Conservation (phyloP, 64 coral and sea anemone genomes). For the Dendrophyllia cribrosa region DNA sequence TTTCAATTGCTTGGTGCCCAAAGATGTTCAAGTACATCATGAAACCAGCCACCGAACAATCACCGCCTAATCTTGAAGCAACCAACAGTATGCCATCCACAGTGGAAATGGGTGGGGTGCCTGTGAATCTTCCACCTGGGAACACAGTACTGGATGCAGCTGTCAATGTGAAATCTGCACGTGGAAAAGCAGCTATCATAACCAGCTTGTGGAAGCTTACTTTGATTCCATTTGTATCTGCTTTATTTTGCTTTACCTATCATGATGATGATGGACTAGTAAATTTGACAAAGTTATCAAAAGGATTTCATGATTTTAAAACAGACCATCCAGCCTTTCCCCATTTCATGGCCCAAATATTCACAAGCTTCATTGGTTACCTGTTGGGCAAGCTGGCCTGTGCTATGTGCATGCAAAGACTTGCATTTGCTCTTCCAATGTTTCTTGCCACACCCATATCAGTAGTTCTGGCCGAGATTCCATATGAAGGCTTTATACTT, state of each 20-base stretch:
- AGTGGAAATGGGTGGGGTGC: not conserved
- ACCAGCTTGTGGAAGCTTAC: slow-evolving; percentile 53
- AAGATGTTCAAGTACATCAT: slow-evolving; percentile 46
- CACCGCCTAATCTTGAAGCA: not conserved
- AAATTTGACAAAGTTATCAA: not conserved
- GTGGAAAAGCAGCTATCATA: slow-evolving; percentile 71
- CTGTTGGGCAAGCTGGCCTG: slow-evolving; percentile 72
- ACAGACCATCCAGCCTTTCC: not conserved
- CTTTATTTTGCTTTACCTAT: slow-evolving; percentile 15
- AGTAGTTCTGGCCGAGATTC: slow-evolving; percentile 14
- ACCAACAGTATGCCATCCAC: not conserved
- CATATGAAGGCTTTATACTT: not conserved
- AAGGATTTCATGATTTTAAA: slow-evolving; percentile 51
- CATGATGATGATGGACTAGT: not conserved
- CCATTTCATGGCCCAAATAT: slow-evolving; percentile 70
- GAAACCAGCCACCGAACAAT: not conserved
- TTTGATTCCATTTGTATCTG: slow-evolving; percentile 61
- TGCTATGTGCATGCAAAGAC: slow-evolving; percentile 64
- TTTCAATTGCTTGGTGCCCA: slow-evolving; percentile 75
- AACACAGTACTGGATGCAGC: not conserved
- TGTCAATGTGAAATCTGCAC: slow-evolving; percentile 14
- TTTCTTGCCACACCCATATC: slow-evolving; percentile 58
- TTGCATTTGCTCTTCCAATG: slow-evolving; percentile 65
- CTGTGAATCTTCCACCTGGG: not conserved
- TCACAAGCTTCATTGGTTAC: slow-evolving; percentile 67